These are phyloP conservation scores for Alentia gelatinosa DNA, from an alignment of 2,888 invertebrate genomes.

Conservation along the genomic window DNA sequence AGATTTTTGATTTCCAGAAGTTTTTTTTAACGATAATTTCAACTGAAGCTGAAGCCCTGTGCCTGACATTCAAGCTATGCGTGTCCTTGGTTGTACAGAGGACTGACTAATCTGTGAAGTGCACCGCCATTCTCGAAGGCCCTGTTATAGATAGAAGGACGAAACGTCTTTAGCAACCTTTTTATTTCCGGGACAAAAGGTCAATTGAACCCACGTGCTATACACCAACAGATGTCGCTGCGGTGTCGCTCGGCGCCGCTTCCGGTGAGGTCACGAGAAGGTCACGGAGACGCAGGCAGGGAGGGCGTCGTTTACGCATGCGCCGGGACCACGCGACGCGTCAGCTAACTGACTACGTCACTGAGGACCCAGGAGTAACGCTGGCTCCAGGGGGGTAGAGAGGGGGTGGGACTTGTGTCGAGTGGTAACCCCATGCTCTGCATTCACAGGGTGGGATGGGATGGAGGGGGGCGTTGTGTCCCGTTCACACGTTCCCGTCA, in stretches of 20 bases:
- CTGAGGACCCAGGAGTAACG: background rate
- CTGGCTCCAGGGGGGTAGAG: background rate
- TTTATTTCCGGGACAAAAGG: background rate
- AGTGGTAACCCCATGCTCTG: no score
- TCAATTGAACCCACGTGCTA: background rate
- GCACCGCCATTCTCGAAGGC: no score
- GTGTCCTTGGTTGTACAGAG: no score
- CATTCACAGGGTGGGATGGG: no score
- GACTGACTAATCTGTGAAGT: no score
- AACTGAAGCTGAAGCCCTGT: no score
- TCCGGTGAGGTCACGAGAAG: background rate
- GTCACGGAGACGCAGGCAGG: background rate
- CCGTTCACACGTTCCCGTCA: background rate
- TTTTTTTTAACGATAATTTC: no score
- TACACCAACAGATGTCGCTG: slow-evolving; percentile 6
- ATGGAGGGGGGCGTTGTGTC: no score
- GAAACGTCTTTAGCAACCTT: background rate
- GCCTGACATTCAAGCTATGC: no score
- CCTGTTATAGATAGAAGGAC: no score
- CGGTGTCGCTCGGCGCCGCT: background rate
- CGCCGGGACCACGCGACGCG: background rate
- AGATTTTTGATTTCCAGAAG: no score
- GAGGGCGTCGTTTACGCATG: background rate
- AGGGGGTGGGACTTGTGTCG: no score
- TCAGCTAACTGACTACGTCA: background rate